Conservation (phyloP, 2,113 vertebrate genomes). For the Pteropus alecto region DNA sequence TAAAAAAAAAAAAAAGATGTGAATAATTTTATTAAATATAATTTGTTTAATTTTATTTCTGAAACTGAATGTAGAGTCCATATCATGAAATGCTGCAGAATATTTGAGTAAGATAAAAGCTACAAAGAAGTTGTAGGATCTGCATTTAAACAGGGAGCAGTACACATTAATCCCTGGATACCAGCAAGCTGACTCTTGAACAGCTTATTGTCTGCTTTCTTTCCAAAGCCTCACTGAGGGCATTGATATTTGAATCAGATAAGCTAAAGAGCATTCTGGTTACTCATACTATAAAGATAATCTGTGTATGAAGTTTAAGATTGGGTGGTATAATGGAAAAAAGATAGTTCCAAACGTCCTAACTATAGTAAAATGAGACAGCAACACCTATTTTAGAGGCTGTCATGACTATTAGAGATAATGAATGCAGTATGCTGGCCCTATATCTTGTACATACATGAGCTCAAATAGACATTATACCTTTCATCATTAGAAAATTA, state of each 20-base stretch:
- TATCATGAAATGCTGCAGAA: neutral
- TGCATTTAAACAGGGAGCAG: neutral
- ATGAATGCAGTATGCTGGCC: neutral
- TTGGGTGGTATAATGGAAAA: neutral
- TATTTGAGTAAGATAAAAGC: neutral
- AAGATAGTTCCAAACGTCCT: neutral
- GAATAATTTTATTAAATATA: neutral
- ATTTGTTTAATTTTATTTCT: neutral
- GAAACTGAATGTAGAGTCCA: neutral
- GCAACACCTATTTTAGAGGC: neutral
- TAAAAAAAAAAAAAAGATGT: neutral
- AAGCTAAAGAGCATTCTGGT: neutral
- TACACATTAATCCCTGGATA: neutral
- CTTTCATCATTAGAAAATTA: neutral
- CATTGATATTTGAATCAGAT: neutral
- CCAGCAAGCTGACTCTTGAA: neutral
- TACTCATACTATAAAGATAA: neutral
- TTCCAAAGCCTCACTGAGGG: neutral
- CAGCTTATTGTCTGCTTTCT: neutral
- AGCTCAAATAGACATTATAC: neutral
- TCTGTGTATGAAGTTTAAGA: neutral
- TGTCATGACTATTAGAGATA: neutral
- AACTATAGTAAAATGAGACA: neutral
- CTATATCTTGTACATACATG: neutral
- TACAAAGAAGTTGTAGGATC: neutral